Percentiles rank a stretch among this genome's conserved stretches.
Evolutionary conservation across 2,113 vertebrate genomes (phyloP).

Genomic region (Oreotrochilus melanogaster): DNA sequence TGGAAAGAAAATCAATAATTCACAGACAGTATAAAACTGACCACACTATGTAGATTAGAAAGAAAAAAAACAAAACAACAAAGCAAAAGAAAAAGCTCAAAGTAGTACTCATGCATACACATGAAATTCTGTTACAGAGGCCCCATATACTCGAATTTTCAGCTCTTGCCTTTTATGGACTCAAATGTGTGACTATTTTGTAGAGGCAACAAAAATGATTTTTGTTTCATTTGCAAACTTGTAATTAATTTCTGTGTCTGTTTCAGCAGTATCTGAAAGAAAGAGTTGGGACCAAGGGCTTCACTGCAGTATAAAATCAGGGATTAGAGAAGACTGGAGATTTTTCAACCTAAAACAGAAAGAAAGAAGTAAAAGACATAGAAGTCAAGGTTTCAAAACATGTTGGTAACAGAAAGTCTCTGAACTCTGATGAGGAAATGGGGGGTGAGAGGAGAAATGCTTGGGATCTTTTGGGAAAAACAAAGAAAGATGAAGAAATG

Average conservation of each 20-base stretch:
- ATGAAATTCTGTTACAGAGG: not conserved
- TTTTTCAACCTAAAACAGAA: not conserved
- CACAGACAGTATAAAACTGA: not conserved
- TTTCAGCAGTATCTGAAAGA: not conserved
- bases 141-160: not conserved
- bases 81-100: not conserved
- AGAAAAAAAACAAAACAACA: not conserved
- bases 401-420: not conserved
- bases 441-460: not conserved
- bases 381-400: not conserved
- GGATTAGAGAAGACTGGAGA: not conserved
- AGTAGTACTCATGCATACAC: not conserved
- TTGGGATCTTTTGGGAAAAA: not conserved
- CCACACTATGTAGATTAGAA: not conserved
- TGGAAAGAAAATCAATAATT: slow-evolving; percentile 45
- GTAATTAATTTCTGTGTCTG: not conserved
- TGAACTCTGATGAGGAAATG: not conserved
- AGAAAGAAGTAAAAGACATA: not conserved
- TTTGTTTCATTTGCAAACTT: not conserved
- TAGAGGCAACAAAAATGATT: not conserved
- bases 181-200: not conserved
- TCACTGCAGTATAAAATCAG: not conserved
- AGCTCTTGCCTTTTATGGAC: not conserved
- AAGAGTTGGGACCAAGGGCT: not conserved
- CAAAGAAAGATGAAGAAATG: not conserved